Conservation (phyloP, 1,140 invertebrate genomes). For the Drosophila burlai region DNA sequence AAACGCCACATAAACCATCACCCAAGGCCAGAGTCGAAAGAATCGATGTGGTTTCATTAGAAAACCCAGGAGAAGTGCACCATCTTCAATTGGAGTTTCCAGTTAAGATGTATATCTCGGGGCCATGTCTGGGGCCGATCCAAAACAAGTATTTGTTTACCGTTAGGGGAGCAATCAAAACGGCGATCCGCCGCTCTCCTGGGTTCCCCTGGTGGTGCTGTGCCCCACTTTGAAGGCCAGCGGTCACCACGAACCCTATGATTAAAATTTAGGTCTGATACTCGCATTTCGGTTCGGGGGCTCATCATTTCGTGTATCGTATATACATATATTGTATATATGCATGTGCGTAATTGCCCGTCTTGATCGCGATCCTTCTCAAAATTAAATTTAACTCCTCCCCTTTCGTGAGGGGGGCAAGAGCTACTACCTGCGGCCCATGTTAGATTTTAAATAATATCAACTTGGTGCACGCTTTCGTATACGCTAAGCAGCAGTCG, state of each 20-base stretch:
- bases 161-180: slow-evolving; percentile 74
- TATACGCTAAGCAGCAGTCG: neutral
- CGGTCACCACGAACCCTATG: slow-evolving; percentile 53
- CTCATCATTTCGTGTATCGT: slow-evolving; percentile 19
- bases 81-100: slow-evolving; percentile 48
- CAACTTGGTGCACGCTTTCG: slow-evolving; percentile 9
- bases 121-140: slow-evolving; percentile 46
- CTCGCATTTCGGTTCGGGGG: slow-evolving; percentile 4
- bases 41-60: slow-evolving; percentile 5
- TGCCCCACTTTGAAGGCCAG: slow-evolving; percentile 74
- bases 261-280: slow-evolving; percentile 74
- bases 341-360: slow-evolving; percentile 73
- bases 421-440: slow-evolving; percentile 31
- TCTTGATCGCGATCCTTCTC: slow-evolving; percentile 57
- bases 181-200: slow-evolving; percentile 29
- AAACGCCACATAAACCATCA: slow-evolving; percentile 12
- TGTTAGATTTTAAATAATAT: slow-evolving; percentile 45
- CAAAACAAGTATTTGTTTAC: slow-evolving; percentile 59
- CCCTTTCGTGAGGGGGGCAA: slow-evolving; percentile 12
- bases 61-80: slow-evolving; percentile 8
- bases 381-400: slow-evolving; percentile 49
- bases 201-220: slow-evolving; percentile 1
- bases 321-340: slow-evolving; percentile 1
- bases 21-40: slow-evolving; percentile 19
- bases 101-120: slow-evolving; percentile 53